Percentiles rank a stretch among this genome's conserved stretches.
Evolutionary conservation across 2,113 vertebrate genomes (phyloP).

Genomic region (Phrynosoma blainvillii): DNA sequence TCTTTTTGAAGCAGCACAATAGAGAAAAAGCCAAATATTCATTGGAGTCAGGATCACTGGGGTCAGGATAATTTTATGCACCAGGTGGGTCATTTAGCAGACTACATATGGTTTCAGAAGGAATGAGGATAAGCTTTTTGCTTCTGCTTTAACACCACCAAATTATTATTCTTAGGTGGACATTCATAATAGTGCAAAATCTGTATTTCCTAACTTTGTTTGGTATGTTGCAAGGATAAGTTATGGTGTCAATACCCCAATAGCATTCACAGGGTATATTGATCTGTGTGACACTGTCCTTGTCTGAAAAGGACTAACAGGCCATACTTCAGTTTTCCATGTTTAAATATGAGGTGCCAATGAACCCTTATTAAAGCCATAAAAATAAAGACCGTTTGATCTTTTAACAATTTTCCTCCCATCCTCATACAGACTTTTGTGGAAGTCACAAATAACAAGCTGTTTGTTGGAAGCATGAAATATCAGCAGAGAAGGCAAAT

Average conservation of each 20-base stretch:
- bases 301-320: not conserved
- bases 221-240: not conserved
- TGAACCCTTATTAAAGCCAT: not conserved
- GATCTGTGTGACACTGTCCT: not conserved
- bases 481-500: accelerated
- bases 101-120: not conserved
- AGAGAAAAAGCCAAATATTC: too few species aligned
- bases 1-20: too few species aligned
- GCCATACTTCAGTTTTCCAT: too few species aligned
- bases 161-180: too few species aligned
- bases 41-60: too few species aligned
- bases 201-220: not conserved
- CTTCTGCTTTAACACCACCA: not conserved
- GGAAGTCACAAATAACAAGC: not conserved
- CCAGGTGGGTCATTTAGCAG: too few species aligned
- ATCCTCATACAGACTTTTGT: not conserved
- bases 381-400: not conserved
- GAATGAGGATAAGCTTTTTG: not conserved
- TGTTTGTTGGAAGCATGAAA: not conserved
- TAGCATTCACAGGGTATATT: not conserved
- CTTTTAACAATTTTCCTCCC: not conserved
- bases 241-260: not conserved
- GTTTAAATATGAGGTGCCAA: not conserved
- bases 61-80: not conserved
- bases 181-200: not conserved